A percentile compares a stretch with the other conserved stretches of the same genome.
Evolutionary conservation across 2,113 vertebrate species (phyloP).

Genomic region (Nipponia nippon): DNA sequence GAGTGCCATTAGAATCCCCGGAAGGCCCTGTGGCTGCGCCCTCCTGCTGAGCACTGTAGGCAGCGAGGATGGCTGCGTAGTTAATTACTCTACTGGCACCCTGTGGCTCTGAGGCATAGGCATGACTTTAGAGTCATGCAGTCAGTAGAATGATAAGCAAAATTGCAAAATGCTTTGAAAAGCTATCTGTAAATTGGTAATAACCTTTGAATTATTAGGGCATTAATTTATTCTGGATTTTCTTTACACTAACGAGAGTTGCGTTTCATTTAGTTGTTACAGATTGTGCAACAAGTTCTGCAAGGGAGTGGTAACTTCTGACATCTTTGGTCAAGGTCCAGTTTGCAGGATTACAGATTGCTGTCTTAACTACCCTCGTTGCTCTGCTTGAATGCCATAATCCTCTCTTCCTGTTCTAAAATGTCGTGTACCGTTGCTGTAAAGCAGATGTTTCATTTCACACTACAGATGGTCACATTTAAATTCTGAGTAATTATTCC

Average conservation of each 20-base stretch:
- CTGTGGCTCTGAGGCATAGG: neutral
- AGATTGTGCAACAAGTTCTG: neutral
- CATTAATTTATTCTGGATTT: neutral
- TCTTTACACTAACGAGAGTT: neutral
- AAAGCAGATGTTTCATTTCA: conserved; percentile 43
- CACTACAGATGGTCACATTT: neutral
- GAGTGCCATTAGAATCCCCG: neutral
- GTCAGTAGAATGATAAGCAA: neutral
- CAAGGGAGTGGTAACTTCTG: neutral
- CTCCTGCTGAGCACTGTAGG: neutral
- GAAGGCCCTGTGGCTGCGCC: fast-evolving
- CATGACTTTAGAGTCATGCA: neutral
- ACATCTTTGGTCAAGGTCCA: neutral
- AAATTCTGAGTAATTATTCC: neutral
- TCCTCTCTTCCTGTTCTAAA: conserved; percentile 30
- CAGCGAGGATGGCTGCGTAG: neutral
- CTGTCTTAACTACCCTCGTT: neutral
- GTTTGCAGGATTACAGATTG: neutral
- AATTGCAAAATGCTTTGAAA: neutral
- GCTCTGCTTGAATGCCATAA: conserved; percentile 13
- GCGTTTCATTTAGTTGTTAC: neutral
- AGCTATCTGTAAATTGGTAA: neutral
- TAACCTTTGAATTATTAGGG: neutral
- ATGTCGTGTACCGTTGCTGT: neutral
- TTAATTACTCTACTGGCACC: neutral